A percentile compares a stretch with the other conserved stretches of the same genome.
phyloP scores from a whole-genome alignment of 1,140 invertebrate genomes.

The Euschistus heros region DNA sequence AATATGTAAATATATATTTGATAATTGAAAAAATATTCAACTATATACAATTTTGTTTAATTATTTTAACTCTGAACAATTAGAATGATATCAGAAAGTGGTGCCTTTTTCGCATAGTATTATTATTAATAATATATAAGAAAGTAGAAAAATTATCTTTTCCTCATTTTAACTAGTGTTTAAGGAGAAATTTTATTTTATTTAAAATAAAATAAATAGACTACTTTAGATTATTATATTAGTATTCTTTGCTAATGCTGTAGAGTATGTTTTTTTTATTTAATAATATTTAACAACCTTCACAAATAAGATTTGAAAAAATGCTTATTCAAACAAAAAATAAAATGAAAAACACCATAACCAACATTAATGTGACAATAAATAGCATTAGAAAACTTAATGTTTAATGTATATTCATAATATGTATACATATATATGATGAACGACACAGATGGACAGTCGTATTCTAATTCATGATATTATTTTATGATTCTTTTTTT shows the following conservation, averaged over 20 bases:
- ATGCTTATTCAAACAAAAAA: neutral
- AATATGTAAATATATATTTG: constrained; percentile 13
- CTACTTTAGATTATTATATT: neutral
- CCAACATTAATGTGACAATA: constrained; percentile 12
- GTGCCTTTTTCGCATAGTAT: constrained; percentile 9
- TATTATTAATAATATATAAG: neutral
- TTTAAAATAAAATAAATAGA: neutral
- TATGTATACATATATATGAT: too few relatives aligned
- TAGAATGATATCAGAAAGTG: constrained; percentile 10
- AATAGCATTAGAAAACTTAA: neutral
- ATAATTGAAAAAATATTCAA: neutral
- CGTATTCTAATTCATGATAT: too few relatives aligned
- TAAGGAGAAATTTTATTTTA: neutral
- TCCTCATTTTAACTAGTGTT: neutral
- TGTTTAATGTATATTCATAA: too few relatives aligned
- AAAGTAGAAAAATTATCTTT: neutral
- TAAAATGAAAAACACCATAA: neutral
- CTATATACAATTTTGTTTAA: neutral
- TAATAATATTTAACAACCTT: too few relatives aligned
- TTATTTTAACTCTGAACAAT: neutral
- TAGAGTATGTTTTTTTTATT: too few relatives aligned
- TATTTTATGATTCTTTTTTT: too few relatives aligned
- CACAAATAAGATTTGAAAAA: neutral
- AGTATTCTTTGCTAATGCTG: too few relatives aligned
- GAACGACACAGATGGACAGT: too few relatives aligned